Conservation (phyloP, 1,140 invertebrate species). For the Ericerus pela region DNA sequence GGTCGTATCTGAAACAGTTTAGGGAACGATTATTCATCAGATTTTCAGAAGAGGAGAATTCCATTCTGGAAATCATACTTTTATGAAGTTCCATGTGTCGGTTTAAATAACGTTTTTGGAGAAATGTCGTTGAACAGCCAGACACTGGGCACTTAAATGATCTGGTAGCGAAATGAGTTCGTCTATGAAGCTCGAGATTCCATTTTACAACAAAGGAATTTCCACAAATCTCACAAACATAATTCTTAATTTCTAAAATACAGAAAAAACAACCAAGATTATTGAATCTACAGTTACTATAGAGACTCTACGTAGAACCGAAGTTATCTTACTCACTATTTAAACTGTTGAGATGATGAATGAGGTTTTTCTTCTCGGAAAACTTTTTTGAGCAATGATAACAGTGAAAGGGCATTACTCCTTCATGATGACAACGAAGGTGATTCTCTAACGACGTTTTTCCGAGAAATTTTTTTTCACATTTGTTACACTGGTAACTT, state of each 20-base stretch:
- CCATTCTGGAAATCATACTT: too few relatives aligned
- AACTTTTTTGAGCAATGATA: neutral
- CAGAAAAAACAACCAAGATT: too few relatives aligned
- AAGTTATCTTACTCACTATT: too few relatives aligned
- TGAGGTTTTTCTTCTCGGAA: conserved; percentile 1
- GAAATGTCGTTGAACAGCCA: neutral
- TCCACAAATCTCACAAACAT: neutral
- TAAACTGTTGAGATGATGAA: neutral
- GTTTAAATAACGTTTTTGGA: conserved; percentile 1
- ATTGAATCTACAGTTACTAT: too few relatives aligned
- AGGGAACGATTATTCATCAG: too few relatives aligned
- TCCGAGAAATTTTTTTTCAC: neutral
- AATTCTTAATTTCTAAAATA: neutral
- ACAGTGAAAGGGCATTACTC: neutral
- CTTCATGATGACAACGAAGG: neutral
- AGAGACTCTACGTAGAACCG: too few relatives aligned
- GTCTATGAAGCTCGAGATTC: neutral
- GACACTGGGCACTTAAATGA: neutral
- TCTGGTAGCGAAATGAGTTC: neutral
- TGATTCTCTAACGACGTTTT: neutral
- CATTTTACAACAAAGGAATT: neutral
- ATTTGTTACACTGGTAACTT: neutral
- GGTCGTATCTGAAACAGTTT: neutral
- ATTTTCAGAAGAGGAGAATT: too few relatives aligned
- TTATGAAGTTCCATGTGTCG: neutral